Percentiles rank a stretch among this genome's conserved stretches.
Evolutionary conservation across 64 coral and sea anemone species (phyloP).

Genomic region (Pocillopora verrucosa): DNA sequence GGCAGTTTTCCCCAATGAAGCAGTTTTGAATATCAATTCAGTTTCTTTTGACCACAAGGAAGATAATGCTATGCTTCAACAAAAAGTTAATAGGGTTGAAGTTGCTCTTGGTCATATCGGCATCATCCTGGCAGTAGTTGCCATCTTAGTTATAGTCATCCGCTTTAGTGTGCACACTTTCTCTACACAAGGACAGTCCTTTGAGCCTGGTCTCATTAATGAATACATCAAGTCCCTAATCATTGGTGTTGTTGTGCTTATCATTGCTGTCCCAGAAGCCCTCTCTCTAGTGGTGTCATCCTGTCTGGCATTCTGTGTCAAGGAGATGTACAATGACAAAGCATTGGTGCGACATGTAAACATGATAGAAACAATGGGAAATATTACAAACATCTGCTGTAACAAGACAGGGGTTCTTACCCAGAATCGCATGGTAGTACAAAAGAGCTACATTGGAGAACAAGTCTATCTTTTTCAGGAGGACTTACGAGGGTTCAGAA

Average conservation of each 20-base stretch:
- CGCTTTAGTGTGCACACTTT: constrained; percentile 72
- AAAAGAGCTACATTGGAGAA: constrained; percentile 70
- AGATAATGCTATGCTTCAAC: constrained; percentile 57
- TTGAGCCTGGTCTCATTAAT: constrained; percentile 68
- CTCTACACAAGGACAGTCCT: constrained; percentile 24
- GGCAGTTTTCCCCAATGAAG: constrained; percentile 9
- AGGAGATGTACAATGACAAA: constrained; percentile 76
- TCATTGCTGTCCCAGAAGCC: constrained; percentile 88
- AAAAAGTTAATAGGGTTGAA: constrained; percentile 71
- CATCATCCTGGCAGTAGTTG: constrained; percentile 51
- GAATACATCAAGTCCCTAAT: constrained; percentile 83
- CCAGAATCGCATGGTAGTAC: constrained; percentile 76
- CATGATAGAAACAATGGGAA: constrained; percentile 88
- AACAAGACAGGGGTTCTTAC: constrained; percentile 94
- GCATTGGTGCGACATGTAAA: constrained; percentile 80
- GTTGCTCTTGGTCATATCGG: constrained; percentile 65
- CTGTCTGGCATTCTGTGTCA: constrained; percentile 78
- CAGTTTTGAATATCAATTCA: neutral
- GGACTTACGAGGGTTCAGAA: constrained; percentile 63
- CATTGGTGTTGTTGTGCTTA: constrained; percentile 84
- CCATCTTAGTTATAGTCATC: constrained; percentile 70
- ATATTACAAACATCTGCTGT: constrained; percentile 83
- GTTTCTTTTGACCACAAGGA: constrained; percentile 36
- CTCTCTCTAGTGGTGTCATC: constrained; percentile 68
- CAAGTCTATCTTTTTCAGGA: constrained; percentile 21